A percentile compares a stretch with the other conserved stretches of the same genome.
Conservation (phyloP, 1,140 invertebrate genomes). For the Zaprionus camerounensis region DNA sequence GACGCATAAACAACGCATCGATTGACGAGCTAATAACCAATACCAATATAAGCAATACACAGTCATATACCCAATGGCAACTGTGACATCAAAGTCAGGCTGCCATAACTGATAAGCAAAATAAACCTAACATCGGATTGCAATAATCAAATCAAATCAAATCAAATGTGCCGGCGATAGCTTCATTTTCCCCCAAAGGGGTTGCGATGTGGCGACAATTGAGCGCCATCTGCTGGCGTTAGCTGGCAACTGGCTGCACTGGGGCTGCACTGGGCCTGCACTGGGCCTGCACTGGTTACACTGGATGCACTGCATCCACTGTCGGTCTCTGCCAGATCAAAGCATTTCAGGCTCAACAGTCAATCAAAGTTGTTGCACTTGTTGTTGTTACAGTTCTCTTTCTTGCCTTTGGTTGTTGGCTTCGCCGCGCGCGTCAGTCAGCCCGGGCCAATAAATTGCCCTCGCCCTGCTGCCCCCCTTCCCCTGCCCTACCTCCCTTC, state of each 20-base stretch:
- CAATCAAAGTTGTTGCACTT: slow-evolving; percentile 58
- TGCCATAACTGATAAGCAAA: slow-evolving; percentile 66
- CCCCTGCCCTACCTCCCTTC: background rate
- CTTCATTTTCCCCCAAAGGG: slow-evolving; percentile 44
- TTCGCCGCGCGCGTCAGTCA: slow-evolving; percentile 34
- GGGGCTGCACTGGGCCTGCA: background rate
- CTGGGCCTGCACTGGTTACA: too few relatives aligned
- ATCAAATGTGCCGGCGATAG: slow-evolving; percentile 32
- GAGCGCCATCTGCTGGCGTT: slow-evolving; percentile 70
- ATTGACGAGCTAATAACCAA: slow-evolving; percentile 44
- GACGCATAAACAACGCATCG: slow-evolving; percentile 62
- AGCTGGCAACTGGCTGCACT: slow-evolving; percentile 8
- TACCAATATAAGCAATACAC: slow-evolving; percentile 7
- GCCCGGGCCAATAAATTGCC: slow-evolving; percentile 61
- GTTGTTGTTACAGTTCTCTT: slow-evolving; percentile 30
- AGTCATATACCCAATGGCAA: slow-evolving; percentile 11
- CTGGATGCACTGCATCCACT: background rate
- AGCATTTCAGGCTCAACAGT: slow-evolving; percentile 77
- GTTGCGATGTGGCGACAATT: slow-evolving; percentile 24
- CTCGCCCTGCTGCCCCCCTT: background rate
- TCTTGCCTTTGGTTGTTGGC: slow-evolving; percentile 37
- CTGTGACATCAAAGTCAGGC: slow-evolving; percentile 69
- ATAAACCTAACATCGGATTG: slow-evolving; percentile 65
- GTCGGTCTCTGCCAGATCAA: slow-evolving; percentile 56
- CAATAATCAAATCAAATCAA: slow-evolving; percentile 46